These are phyloP conservation scores for Gymnoscopelus microlampas DNA, from an alignment of 2,797 vertebrate genomes.

Conservation along the genomic window DNA sequence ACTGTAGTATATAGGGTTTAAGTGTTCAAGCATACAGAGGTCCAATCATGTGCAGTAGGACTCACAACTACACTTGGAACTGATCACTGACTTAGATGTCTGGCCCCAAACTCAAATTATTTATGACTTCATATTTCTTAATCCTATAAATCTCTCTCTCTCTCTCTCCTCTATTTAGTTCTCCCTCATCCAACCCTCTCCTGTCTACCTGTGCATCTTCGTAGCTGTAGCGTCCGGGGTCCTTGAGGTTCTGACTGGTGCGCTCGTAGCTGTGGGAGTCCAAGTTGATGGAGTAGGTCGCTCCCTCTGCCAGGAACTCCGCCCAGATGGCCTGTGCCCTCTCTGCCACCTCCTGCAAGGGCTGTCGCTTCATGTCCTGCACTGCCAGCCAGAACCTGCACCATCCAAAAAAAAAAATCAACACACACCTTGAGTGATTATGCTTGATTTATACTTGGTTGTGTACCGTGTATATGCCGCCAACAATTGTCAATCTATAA, in stretches of 20 bases:
- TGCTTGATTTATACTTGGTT: too few relatives aligned
- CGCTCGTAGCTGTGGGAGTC: conserved; percentile 98
- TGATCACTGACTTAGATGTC: too few relatives aligned
- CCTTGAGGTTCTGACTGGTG: conserved; percentile 97
- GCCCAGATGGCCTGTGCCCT: conserved; percentile 96
- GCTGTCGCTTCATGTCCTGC: conserved; percentile 94
- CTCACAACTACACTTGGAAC: too few relatives aligned
- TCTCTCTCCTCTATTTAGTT: neutral
- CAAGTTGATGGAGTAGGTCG: conserved; percentile 95
- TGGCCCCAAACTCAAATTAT: too few relatives aligned
- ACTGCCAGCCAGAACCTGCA: conserved; percentile 96
- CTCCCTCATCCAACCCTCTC: neutral
- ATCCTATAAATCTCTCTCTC: too few relatives aligned
- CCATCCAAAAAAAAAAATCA: neutral
- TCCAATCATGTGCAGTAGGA: too few relatives aligned
- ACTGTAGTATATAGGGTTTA: too few relatives aligned
- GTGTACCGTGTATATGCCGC: too few relatives aligned
- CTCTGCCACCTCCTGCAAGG: conserved; percentile 89
- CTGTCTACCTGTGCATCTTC: conserved; percentile 94
- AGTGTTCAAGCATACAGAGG: too few relatives aligned
- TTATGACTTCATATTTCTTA: too few relatives aligned
- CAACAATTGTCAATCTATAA: too few relatives aligned
- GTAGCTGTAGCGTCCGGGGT: conserved; percentile 94
- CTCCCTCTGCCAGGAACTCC: conserved; percentile 96
- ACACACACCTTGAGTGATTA: neutral